phyloP scores from a whole-genome alignment of 1,140 invertebrate genomes.

The Drosophila sp. region DNA sequence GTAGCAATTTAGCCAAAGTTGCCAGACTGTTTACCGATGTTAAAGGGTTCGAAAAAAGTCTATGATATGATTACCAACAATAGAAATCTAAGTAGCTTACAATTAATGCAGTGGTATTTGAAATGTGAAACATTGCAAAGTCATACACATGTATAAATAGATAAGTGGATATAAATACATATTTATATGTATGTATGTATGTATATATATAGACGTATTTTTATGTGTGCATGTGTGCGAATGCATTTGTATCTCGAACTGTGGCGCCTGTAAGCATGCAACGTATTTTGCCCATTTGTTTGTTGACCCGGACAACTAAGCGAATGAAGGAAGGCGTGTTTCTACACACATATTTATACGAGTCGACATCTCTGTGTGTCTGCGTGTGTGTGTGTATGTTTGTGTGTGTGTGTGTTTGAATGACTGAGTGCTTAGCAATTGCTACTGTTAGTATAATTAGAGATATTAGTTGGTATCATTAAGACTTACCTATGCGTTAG shows the following conservation, averaged over 20 bases:
- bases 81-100: not conserved
- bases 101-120: not conserved
- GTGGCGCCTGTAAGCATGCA: slow-evolving; percentile 54
- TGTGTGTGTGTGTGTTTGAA: not conserved
- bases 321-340: slow-evolving; percentile 24
- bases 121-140: not conserved
- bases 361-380: not conserved
- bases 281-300: slow-evolving; percentile 57
- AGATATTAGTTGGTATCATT: slow-evolving; percentile 18
- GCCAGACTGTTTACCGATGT: slow-evolving; percentile 1
- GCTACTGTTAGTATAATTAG: slow-evolving; percentile 28
- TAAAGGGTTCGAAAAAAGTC: not conserved
- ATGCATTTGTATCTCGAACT: slow-evolving; percentile 27
- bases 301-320: slow-evolving; percentile 49
- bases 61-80: not conserved
- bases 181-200: not conserved
- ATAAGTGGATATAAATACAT: not conserved
- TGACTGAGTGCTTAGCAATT: not conserved
- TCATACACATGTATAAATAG: not conserved
- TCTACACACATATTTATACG: slow-evolving; percentile 17
- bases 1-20: slow-evolving; percentile 5
- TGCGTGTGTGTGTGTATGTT: not conserved
- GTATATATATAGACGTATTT: not conserved
- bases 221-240: not conserved
- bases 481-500: slow-evolving; percentile 25